Evolutionary conservation across 2,797 vertebrate genomes (phyloP), one percentile per base, ranked within the genome.

Genomic region (Enteromius viviparus): DNA sequence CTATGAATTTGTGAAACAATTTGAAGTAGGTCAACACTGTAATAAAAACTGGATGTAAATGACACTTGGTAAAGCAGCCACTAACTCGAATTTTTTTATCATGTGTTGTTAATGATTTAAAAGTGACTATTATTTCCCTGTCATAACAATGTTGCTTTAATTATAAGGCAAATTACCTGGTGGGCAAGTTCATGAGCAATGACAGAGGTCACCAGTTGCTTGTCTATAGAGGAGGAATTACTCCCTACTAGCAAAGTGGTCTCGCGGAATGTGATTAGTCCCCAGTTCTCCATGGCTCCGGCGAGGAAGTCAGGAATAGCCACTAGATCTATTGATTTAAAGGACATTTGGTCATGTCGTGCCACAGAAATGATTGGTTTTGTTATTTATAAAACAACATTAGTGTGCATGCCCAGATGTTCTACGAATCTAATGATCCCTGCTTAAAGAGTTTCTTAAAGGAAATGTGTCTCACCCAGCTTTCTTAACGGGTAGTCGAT

Each of bases 231-330:
- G 72, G 96, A 98, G 78, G 96, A 97, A 71, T 95, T 91, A 15
- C 87, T 91, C 26, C 94, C 93, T 88, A 96, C 94, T 65, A 99
- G 92, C 69, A 99, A 94, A 0, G 92, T 80, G 53, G 95, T 95
- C 92, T 99, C 98, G 83, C 94, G 94, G 89, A 99, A 99, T 26
- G 96, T 98, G 90, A 99, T 94, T 80, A 99, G 94, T 9, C 98
- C 98, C 98, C 97, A 99, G 88, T 99, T 99, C 93, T 99, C 98
- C 98, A 99, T 99, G 70, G 97, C 97, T 88, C 95, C 97, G 0
- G 97, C 96, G 84, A 97, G 91, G 91, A 98, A 97, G 91, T 98
- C 97, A 78, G 98, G 98, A 91, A 99, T 95, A 80, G 96, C 98
- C 66, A 98, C 95, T 90, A 99, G 90, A 93, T 99, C 98, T 99